Evolutionary conservation across 2,888 invertebrate genomes (phyloP), one percentile per base, ranked within the genome.

Genomic region (Melanostoma mellinum): DNA sequence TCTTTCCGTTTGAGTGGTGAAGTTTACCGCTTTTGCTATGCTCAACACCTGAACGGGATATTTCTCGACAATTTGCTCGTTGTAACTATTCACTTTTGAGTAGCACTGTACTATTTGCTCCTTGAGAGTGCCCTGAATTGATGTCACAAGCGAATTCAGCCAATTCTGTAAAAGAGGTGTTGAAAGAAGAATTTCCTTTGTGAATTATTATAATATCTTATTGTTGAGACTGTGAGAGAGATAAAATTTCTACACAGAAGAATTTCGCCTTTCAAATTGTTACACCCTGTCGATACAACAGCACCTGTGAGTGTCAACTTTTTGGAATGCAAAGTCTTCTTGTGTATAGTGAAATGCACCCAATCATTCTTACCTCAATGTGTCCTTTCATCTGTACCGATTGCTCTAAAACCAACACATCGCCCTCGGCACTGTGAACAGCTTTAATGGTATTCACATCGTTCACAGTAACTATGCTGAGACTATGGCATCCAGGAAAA

Each of bases 401-500:
- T 65, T 88, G 86, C 55, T 77, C 86, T 42, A 91, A 86, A 4
- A 85, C 86, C 40, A 91, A 86, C 52, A 87, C 82, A 86, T 91
- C 91, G 32, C 91, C 91, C 77, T 91, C 86, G 89, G 91, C 86
- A 94, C 92, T 79, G 91, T 92, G 67, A 93, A 93, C 73, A 91
- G 91, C 86, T 91, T 91, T 90, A 93, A 88, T 90, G 75, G 86
- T 90, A 81, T 86, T 88, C 42, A 86, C 86, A 55, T 80, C 76
- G 60, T 69, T 79, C 20, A 50, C 91, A 0, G 92, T 92, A 1
- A 92, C 94, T 87, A 98, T 95, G 53, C 94, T 92, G 3, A 99
- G 96, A 33, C 93, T 94, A 75, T 96, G 94, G 72, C 97, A 95
- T 1, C 98, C 98, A 38, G 98, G 97, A 91, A 99, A 99, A 20